A percentile compares a stretch with the other conserved stretches of the same genome.
phyloP scores from a whole-genome alignment of 2,888 invertebrate genomes.

The Mesopsocus fuscifrons region DNA sequence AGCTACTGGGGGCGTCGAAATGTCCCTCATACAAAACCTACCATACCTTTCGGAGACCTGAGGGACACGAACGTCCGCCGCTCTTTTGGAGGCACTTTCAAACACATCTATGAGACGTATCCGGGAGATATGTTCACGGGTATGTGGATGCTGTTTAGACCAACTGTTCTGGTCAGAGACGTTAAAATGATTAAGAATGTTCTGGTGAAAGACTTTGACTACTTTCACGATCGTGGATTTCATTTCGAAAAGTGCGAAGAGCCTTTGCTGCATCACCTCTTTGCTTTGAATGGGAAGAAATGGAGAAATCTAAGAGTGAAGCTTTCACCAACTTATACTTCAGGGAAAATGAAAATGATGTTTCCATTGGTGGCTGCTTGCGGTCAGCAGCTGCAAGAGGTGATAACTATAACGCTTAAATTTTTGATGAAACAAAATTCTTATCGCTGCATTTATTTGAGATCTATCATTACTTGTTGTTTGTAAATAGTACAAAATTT shows the following conservation, averaged over 20 bases:
- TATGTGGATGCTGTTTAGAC: conserved; percentile 7
- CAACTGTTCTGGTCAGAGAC: conserved; percentile 2
- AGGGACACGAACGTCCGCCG: conserved; percentile 2
- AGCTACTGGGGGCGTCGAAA: conserved; percentile 1
- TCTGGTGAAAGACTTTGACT: background rate
- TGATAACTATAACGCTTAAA: too few relatives aligned
- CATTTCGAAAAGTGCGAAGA: conserved; percentile 5
- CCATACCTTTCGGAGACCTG: conserved; percentile 5
- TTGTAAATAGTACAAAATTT: too few relatives aligned
- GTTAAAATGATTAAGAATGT: conserved; percentile 6
- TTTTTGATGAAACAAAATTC: too few relatives aligned
- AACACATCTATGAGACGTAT: conserved; percentile 5
- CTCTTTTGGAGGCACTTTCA: conserved; percentile 7
- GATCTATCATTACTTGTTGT: too few relatives aligned
- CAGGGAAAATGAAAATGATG: conserved; percentile 21
- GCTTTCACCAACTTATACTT: conserved; percentile 21
- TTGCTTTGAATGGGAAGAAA: conserved; percentile 16
- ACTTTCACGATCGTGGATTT: conserved; percentile 5
- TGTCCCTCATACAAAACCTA: conserved; percentile 6
- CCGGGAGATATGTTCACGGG: conserved; percentile 1
- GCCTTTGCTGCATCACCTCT: conserved; percentile 20
- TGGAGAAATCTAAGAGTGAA: conserved; percentile 21
- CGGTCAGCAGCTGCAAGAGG: conserved; percentile 17
- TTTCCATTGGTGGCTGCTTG: conserved; percentile 23
- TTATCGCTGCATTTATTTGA: too few relatives aligned